These are phyloP conservation scores for Montipora foliosa DNA, from an alignment of 64 coral and sea anemone species.

Conservation along the genomic window DNA sequence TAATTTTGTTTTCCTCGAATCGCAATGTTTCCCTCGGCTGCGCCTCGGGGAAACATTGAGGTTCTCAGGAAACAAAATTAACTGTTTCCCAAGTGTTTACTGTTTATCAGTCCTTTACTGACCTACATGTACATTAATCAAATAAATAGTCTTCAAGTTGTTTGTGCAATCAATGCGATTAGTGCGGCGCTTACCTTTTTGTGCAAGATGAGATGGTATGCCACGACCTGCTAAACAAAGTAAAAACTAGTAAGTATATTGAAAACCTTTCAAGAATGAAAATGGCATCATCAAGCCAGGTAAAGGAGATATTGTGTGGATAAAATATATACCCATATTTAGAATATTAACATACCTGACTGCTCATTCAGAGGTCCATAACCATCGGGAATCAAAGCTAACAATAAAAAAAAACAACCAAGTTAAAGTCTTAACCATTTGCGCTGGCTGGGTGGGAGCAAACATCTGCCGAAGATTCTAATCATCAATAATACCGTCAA, in stretches of 20 bases:
- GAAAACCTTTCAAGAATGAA: neutral
- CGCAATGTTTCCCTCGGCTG: too few species aligned
- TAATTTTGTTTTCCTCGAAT: too few species aligned
- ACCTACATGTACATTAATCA: too few species aligned
- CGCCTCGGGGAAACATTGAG: too few species aligned
- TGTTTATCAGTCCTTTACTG: too few species aligned
- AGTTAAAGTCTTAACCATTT: too few species aligned
- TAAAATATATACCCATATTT: neutral
- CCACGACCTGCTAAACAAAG: neutral
- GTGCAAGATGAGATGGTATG: constrained; percentile 4
- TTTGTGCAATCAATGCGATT: neutral
- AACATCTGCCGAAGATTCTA: too few species aligned
- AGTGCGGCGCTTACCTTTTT: neutral
- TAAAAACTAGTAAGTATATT: neutral
- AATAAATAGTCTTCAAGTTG: too few species aligned
- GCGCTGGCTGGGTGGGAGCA: too few species aligned
- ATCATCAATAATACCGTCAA: too few species aligned
- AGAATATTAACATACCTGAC: neutral
- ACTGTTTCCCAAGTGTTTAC: too few species aligned
- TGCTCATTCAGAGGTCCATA: neutral
- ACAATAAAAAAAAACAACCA: neutral
- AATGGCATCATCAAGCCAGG: neutral
- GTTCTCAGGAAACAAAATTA: too few species aligned
- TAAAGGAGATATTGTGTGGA: neutral
- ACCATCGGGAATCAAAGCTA: neutral